Evolutionary conservation across 2,888 invertebrate species (phyloP).

Genomic region (Xanthia togata): DNA sequence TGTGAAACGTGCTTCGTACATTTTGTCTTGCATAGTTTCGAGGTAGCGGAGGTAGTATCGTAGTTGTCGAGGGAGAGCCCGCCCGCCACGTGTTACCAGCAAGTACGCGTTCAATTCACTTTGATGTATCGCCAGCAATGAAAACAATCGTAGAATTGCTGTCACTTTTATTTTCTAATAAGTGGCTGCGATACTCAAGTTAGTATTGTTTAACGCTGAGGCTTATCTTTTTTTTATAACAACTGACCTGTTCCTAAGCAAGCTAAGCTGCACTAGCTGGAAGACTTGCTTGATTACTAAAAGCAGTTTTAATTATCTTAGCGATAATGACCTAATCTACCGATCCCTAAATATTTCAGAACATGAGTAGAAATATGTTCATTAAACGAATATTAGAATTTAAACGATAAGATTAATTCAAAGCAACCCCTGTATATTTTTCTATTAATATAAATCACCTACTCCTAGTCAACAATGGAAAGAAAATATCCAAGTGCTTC

Average conservation of each 20-base stretch:
- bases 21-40: conserved; percentile 26
- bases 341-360: background rate
- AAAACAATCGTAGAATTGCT: conserved; percentile 48
- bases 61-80: conserved; percentile 32
- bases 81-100: conserved; percentile 56
- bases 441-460: conserved; percentile 38
- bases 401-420: background rate
- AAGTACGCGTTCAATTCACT: conserved; percentile 58
- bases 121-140: conserved; percentile 56
- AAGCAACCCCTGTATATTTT: background rate
- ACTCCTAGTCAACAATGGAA: conserved; percentile 20
- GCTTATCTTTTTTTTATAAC: background rate
- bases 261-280: background rate
- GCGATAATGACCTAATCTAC: background rate
- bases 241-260: background rate
- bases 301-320: too few relatives aligned
- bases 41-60: conserved; percentile 17
- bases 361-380: background rate
- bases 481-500: conserved; percentile 42
- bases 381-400: background rate
- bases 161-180: conserved; percentile 41
- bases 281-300: background rate
- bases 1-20: conserved; percentile 41
- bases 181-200: background rate
- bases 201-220: background rate